Conservation (phyloP, 2,113 vertebrate species). For the Platysternon megacephalum region DNA sequence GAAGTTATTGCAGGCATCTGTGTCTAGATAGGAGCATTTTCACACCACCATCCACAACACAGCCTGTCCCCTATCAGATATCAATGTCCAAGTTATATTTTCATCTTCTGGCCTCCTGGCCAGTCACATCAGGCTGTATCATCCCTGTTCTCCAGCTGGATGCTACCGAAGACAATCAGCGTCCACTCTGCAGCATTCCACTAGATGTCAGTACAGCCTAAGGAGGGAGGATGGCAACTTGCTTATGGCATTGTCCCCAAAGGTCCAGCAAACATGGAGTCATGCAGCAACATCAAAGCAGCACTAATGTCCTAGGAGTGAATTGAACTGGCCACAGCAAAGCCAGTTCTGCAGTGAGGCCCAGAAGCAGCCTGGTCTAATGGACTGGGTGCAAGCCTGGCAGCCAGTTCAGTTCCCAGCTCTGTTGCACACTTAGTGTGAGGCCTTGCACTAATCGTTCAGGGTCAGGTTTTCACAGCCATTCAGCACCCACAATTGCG, state of each 20-base stretch:
- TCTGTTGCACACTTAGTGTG: background rate
- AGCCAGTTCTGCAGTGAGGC: background rate
- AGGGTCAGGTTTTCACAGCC: background rate
- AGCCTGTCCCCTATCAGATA: rapidly evolving
- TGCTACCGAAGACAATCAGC: rapidly evolving
- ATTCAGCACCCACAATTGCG: background rate
- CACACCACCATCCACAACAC: background rate
- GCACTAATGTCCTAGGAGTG: background rate
- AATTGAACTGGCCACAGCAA: background rate
- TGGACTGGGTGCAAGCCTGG: background rate
- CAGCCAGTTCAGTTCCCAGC: background rate
- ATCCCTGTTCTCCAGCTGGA: background rate
- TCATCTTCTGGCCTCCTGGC: background rate
- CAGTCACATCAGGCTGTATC: background rate
- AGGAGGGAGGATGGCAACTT: background rate
- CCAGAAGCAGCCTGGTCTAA: background rate
- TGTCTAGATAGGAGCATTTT: background rate
- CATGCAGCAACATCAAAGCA: background rate
- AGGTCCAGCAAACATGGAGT: background rate
- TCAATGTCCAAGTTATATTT: background rate
- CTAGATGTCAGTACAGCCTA: conserved; percentile 63
- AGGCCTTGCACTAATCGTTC: background rate
- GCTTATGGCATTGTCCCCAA: background rate
- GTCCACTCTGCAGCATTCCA: background rate
- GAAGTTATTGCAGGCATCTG: background rate